A percentile compares a stretch with the other conserved stretches of the same genome.
Evolutionary conservation across 2,888 invertebrate species (phyloP).

Genomic region (Calameuta filiformis): DNA sequence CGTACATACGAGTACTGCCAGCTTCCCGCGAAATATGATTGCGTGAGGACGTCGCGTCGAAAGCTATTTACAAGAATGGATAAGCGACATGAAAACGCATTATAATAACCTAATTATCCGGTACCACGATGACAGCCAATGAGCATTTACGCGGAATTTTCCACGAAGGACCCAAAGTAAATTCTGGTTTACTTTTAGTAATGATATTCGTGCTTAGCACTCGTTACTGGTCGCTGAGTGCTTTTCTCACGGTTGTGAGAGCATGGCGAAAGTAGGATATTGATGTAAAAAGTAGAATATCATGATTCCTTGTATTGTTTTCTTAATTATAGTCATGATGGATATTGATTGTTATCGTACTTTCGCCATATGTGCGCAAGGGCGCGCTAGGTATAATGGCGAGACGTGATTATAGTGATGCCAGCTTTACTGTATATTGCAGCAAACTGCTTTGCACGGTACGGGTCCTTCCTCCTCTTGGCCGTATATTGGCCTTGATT

Average conservation of each 20-base stretch:
- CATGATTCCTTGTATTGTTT: not conserved
- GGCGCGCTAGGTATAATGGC: not conserved
- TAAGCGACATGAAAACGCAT: conserved; percentile 15
- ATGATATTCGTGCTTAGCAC: not conserved
- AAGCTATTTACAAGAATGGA: conserved; percentile 25
- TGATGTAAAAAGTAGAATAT: not conserved
- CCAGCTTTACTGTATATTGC: conserved; percentile 55
- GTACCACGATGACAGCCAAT: not conserved
- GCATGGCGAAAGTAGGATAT: not conserved
- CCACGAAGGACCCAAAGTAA: not conserved
- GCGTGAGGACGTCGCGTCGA: conserved; percentile 5
- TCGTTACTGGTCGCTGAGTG: not conserved
- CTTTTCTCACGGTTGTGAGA: not conserved
- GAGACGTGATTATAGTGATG: not conserved
- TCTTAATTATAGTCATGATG: not conserved
- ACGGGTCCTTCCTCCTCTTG: conserved; percentile 43
- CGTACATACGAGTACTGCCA: not conserved
- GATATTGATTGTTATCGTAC: not conserved
- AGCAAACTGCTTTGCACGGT: conserved; percentile 58
- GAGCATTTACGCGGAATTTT: not conserved
- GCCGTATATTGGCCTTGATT: conserved; percentile 28
- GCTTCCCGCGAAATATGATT: not conserved
- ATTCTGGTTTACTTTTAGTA: not conserved
- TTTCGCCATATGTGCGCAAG: not conserved
- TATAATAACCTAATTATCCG: not conserved